Evolutionary conservation across 2,113 vertebrate genomes (phyloP).

Genomic region (Gallinago undulata): DNA sequence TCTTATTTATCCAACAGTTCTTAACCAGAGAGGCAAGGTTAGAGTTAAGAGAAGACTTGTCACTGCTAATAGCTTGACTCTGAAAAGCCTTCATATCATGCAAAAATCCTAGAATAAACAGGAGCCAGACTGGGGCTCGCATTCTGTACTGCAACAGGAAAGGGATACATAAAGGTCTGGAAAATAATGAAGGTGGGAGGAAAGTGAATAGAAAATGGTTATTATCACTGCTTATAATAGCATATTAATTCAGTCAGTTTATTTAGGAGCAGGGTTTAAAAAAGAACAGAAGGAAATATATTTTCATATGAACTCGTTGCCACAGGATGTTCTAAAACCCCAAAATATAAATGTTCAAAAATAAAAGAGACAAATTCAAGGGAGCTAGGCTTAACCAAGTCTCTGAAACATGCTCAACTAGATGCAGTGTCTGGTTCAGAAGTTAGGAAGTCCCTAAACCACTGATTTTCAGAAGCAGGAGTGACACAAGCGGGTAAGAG

Average conservation of each 20-base stretch:
- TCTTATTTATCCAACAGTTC: neutral
- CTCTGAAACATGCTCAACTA: neutral
- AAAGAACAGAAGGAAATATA: neutral
- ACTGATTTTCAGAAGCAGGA: neutral
- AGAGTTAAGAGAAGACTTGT: neutral
- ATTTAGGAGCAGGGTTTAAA: neutral
- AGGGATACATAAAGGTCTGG: neutral
- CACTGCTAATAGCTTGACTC: conserved; percentile 20
- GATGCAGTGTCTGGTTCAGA: neutral
- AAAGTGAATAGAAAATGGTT: neutral
- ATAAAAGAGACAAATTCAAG: neutral
- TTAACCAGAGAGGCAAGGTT: neutral
- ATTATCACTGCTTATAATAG: neutral
- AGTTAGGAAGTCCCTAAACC: neutral
- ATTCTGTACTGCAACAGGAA: conserved; percentile 7
- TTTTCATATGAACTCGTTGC: neutral
- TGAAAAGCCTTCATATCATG: neutral
- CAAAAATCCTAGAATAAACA: neutral
- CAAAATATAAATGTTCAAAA: neutral
- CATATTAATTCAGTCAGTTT: neutral
- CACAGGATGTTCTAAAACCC: neutral
- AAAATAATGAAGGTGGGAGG: conserved; percentile 8
- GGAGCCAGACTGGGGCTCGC: neutral
- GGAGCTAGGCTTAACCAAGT: neutral
- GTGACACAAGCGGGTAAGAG: neutral